phyloP scores from a whole-genome alignment of 2,113 vertebrate genomes.

The Theristicus caerulescens region DNA sequence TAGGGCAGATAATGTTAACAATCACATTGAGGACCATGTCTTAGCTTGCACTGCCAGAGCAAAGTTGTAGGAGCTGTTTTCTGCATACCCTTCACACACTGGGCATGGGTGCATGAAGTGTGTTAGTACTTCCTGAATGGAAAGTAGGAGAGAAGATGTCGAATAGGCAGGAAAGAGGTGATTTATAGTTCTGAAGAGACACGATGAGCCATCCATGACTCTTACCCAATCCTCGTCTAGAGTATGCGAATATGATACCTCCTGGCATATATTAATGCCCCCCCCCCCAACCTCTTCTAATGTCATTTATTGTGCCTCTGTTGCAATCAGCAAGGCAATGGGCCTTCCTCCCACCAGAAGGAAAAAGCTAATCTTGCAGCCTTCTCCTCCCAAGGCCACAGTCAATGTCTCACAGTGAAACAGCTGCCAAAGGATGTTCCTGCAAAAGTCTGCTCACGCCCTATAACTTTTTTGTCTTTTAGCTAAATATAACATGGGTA shows the following conservation, averaged over 20 bases:
- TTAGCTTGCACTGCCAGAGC: neutral
- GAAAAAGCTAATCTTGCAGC: conserved; percentile 7
- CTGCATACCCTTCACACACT: neutral
- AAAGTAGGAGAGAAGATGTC: neutral
- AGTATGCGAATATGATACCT: neutral
- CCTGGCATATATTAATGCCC: neutral
- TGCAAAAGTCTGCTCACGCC: neutral
- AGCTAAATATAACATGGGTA: conserved; percentile 11
- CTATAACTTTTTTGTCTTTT: neutral
- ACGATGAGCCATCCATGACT: neutral
- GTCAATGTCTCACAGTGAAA: neutral
- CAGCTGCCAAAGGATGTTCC: conserved; percentile 53
- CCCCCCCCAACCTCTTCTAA: neutral
- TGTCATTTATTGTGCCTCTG: neutral
- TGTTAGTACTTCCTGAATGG: neutral
- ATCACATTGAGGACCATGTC: neutral
- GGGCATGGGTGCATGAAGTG: neutral
- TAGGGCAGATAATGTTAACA: neutral
- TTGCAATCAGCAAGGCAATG: neutral
- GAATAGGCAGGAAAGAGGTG: neutral
- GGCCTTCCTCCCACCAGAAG: neutral
- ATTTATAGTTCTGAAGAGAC: neutral
- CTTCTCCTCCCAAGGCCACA: conserved; percentile 47
- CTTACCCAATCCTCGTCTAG: neutral
- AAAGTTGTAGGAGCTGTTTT: neutral